phyloP scores from a whole-genome alignment of 2,888 invertebrate species.

The Coremacera marginata region DNA sequence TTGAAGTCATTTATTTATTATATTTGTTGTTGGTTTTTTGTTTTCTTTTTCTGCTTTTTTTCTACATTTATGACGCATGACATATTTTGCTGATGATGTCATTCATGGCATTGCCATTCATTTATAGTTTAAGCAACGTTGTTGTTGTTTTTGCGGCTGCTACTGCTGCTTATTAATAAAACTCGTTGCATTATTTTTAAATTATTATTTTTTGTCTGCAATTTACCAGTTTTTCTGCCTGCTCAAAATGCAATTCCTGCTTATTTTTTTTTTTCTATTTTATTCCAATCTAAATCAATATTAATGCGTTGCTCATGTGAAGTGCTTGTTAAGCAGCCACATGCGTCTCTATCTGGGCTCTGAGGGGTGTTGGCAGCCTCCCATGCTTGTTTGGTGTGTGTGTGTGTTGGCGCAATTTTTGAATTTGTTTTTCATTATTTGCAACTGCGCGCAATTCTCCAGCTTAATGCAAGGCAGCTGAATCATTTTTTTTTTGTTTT shows the following conservation, averaged over 20 bases:
- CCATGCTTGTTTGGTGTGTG: not conserved
- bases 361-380: too few species aligned
- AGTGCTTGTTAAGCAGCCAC: not conserved
- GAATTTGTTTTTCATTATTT: conserved; percentile 12
- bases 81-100: conserved; percentile 32
- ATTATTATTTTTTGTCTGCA: not conserved
- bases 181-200: not conserved
- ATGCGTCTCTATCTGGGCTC: not conserved
- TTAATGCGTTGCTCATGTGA: conserved; percentile 19
- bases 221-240: not conserved
- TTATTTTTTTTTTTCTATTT: not conserved
- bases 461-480: not conserved
- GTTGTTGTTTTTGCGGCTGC: not conserved
- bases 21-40: not conserved
- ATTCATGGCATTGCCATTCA: not conserved
- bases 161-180: conserved; percentile 14
- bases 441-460: not conserved
- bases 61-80: not conserved
- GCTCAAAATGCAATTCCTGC: not conserved
- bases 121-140: not conserved
- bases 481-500: not conserved
- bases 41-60: not conserved
- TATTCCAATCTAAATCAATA: conserved; percentile 13
- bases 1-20: too few species aligned
- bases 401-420: not conserved